Evolutionary conservation across 2,888 invertebrate species (phyloP), one percentile per base, ranked within the genome.

Genomic region (Drosophila cognata): DNA sequence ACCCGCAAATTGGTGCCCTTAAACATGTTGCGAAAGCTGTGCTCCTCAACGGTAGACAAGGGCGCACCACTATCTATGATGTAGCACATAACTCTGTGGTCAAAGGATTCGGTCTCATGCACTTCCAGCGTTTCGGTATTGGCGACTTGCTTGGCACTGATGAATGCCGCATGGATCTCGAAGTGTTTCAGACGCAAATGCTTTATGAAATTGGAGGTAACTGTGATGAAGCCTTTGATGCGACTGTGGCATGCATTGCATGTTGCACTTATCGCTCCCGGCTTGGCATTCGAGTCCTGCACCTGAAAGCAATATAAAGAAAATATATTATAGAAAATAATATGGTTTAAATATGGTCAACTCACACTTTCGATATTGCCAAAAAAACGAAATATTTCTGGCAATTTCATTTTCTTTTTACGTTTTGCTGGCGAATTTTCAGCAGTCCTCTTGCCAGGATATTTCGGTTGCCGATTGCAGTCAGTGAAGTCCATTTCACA

Each of bases 201-300:
- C 25, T 78, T 81, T 13, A 78, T 78, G 25, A 78, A 78, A 29
- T 78, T 78, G 3, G 78, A 78, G 35, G 78, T 81, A 28, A 78
- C 78, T 1, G 63, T 68, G 4, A 62, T 46, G 51, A 81, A 77
- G 3, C 78, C 78, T 35, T 64, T 77, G 28, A 78, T 78, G 5
- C 82, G 61, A 0, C 72, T 50, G 4, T 68, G 61, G 18, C 78
- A 78, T 2, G 78, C 67, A 38, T 78, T 78, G 59, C 78, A 78
- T 11, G 72, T 72, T 25, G 78, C 78, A 55, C 64, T 72, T 3
- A 78, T 62, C 11, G 67, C 66, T 29, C 67, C 78, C 18, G 64
- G 50, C 18, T 60, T 72, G 10, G 57, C 82, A 55, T 52, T 46
- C 2, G 38, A 43, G 11, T 68, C 67, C 36, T 31, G 57, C 4